Evolutionary conservation across 2,888 invertebrate genomes (phyloP).

Genomic region (Spisula solida): DNA sequence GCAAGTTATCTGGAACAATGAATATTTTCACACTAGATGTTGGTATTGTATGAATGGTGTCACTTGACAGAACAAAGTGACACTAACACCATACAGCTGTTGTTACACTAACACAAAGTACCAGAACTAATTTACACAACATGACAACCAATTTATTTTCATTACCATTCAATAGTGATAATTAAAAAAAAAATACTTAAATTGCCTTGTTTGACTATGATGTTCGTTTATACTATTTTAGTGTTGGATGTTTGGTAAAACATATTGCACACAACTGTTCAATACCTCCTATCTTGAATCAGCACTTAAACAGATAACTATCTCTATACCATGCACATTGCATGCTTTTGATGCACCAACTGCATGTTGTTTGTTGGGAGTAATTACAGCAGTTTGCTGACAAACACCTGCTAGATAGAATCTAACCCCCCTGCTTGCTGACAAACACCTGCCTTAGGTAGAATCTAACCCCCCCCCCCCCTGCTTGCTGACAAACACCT

Average conservation of each 20-base stretch:
- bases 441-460: too few relatives aligned
- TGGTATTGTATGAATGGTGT: background rate
- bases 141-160: constrained; percentile 2
- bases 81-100: background rate
- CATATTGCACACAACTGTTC: background rate
- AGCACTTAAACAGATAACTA: background rate
- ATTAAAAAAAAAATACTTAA: background rate
- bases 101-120: constrained; percentile 1
- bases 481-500: constrained; percentile 6
- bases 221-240: background rate
- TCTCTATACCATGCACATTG: background rate
- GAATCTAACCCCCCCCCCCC: too few relatives aligned
- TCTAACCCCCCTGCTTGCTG: too few relatives aligned
- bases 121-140: background rate
- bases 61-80: background rate
- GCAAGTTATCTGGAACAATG: background rate
- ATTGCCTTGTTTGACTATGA: background rate
- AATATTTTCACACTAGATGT: constrained; percentile 7
- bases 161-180: constrained; percentile 12
- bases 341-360: background rate
- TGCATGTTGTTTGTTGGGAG: background rate
- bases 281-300: background rate
- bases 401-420: too few relatives aligned
- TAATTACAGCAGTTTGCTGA: background rate
- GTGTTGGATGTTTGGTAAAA: background rate